These are phyloP conservation scores for Orchesellides sinensis DNA, from an alignment of 2,888 invertebrate genomes.

Conservation along the genomic window DNA sequence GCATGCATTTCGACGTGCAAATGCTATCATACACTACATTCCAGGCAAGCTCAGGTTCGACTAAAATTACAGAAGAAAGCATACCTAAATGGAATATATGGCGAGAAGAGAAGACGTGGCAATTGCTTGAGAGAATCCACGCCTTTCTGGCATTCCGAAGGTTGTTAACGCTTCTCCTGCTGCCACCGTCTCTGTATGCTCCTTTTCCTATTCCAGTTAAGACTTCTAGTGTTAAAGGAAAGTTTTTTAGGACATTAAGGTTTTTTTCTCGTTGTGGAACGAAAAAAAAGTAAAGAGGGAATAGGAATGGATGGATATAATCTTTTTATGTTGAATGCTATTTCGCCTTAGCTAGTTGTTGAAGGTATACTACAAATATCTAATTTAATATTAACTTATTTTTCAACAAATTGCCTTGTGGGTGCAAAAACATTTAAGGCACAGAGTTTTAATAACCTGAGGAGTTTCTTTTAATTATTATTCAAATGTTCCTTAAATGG, in stretches of 20 bases:
- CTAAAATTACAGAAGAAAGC: neutral
- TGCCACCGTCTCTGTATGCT: slow-evolving; percentile 12
- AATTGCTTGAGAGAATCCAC: slow-evolving; percentile 62
- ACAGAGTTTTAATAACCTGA: no score
- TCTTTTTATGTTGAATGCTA: slow-evolving; percentile 11
- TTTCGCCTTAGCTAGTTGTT: neutral
- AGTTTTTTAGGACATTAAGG: slow-evolving; percentile 24
- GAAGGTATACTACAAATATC: no score
- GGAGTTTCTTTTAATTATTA: no score
- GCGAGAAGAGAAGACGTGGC: slow-evolving; percentile 60
- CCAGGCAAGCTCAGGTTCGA: no score
- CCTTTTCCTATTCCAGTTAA: slow-evolving; percentile 10
- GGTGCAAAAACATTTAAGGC: no score
- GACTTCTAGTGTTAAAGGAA: slow-evolving; percentile 4
- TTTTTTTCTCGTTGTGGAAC: slow-evolving; percentile 11
- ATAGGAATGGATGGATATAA: slow-evolving; percentile 42
- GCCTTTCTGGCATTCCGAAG: slow-evolving; percentile 63
- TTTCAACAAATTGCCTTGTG: no score
- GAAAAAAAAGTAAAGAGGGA: slow-evolving; percentile 22
- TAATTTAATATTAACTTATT: no score
- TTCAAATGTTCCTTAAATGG: no score
- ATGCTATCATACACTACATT: no score
- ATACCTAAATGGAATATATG: slow-evolving; percentile 5
- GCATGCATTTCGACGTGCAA: neutral
- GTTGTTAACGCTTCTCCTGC: slow-evolving; percentile 37